Evolutionary conservation across 2,888 invertebrate genomes (phyloP).

Genomic region (Ecliptopera silaceata): DNA sequence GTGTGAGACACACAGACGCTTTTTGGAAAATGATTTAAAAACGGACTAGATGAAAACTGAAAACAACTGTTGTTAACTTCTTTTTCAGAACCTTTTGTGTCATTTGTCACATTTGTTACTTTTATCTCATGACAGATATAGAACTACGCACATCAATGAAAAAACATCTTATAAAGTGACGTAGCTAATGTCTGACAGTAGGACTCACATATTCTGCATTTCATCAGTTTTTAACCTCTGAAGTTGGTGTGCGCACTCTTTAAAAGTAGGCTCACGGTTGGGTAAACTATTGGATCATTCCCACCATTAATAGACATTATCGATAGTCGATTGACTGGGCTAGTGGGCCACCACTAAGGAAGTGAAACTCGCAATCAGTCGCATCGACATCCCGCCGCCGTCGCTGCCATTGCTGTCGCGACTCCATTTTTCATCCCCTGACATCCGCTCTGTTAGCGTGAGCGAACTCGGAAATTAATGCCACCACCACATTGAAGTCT

Average conservation of each 20-base stretch:
- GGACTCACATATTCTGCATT: too few species aligned
- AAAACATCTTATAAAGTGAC: too few species aligned
- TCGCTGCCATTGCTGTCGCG: constrained; percentile 38
- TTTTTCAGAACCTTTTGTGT: too few species aligned
- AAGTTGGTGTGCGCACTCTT: too few species aligned
- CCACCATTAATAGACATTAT: not conserved
- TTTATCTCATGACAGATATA: too few species aligned
- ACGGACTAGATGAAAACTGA: not conserved
- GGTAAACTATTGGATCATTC: too few species aligned
- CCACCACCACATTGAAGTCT: constrained; percentile 42
- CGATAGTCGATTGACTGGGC: constrained; percentile 8
- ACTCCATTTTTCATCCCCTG: constrained; percentile 64
- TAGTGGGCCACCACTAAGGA: constrained; percentile 5
- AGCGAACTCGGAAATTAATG: constrained; percentile 55
- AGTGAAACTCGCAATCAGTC: constrained; percentile 54
- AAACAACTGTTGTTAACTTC: too few species aligned
- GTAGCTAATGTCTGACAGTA: too few species aligned
- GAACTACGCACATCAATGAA: too few species aligned
- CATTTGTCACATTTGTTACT: too few species aligned
- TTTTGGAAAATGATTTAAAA: not conserved
- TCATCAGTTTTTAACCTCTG: too few species aligned
- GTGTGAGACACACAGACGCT: constrained; percentile 1
- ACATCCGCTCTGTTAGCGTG: constrained; percentile 58
- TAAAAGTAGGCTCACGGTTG: too few species aligned
- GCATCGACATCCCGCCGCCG: constrained; percentile 49